phyloP scores from a whole-genome alignment of 2,888 invertebrate species.

The Torymus aiolomorphi region DNA sequence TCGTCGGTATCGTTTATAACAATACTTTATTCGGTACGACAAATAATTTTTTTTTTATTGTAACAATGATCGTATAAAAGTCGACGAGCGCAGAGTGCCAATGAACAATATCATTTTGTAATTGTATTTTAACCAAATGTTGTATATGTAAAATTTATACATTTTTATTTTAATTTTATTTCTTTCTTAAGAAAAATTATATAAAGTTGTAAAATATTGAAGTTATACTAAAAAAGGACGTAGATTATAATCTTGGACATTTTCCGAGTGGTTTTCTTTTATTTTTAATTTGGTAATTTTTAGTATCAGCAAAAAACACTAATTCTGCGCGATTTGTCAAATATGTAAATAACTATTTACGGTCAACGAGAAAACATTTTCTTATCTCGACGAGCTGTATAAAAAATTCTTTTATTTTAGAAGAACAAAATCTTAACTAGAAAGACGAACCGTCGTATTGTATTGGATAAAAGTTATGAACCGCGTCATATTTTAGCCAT shows the following conservation, averaged over 20 bases:
- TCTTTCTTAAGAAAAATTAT: conserved; percentile 50
- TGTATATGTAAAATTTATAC: conserved; percentile 57
- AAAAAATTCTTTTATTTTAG: conserved; percentile 56
- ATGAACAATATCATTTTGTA: conserved; percentile 59
- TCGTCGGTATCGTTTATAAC: conserved; percentile 40
- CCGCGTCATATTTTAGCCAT: conserved; percentile 53
- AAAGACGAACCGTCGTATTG: conserved; percentile 43
- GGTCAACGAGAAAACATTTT: conserved; percentile 46
- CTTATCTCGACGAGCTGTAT: conserved; percentile 49
- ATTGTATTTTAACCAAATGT: conserved; percentile 57
- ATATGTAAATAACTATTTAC: conserved; percentile 57
- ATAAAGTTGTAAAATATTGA: conserved; percentile 54
- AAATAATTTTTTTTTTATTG: conserved; percentile 47
- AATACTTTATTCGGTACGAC: conserved; percentile 46
- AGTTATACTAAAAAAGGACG: conserved; percentile 46
- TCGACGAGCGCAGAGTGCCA: conserved; percentile 59
- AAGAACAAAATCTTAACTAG: conserved; percentile 52
- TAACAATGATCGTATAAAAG: conserved; percentile 43
- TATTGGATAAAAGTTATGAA: conserved; percentile 52
- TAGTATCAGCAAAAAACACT: conserved; percentile 44
- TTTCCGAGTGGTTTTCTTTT: conserved; percentile 53
- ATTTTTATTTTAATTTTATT: conserved; percentile 58
- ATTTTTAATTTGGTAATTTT: conserved; percentile 56
- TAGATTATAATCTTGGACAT: conserved; percentile 52
- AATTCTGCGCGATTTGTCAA: conserved; percentile 57